Base-by-base conservation (phyloP, 2,113 vertebrate species). In the Colistium nudipinnis region DNA sequence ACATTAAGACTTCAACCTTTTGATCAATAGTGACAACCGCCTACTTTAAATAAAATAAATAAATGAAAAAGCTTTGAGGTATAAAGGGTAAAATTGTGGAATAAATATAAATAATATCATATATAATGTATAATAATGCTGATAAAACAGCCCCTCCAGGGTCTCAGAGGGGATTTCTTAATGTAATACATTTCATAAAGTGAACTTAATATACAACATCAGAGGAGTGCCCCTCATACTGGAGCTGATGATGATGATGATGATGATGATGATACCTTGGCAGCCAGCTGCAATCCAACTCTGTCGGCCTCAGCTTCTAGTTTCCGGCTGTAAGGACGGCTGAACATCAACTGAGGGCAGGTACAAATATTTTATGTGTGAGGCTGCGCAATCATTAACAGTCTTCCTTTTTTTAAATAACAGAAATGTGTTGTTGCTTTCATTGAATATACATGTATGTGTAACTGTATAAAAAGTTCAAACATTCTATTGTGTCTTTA, bases 291-390 rank as follows among this genome's bases (percentile, higher is more conserved):
- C 60, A 99, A 78, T 83, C 97, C 98, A 19, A 99, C 93, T 85
- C 91, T 80, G 87, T 99, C 98, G 38, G 98, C 98, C 82, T 99
- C 98, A 1, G 92, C 91, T 77, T 99, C 98, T 80, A 99, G 57
- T 4, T 94, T 96, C 54, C 97, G 94, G 84, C 92, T 97, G 81
- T 94, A 98, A 0, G 97, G 97, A 76, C 92, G 94, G 11, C 90
- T 88, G 87, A 99, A 97, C 77, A 98, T 75, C 69, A 94, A 86
- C 98, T 99, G 88, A 76, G 64, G 78, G 83, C 6, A 35, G 61
- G 51, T 4, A 78, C 2, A 25, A 19, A 74, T 2, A 25, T 16
- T 5, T 1, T 7, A 19, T 28, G 20, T n/a, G 24, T 35, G 33
- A 57, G 25, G 10, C 9, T 16, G 14, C 48, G 17, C 48, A 27